These are phyloP conservation scores for Cygnus atratus DNA, from an alignment of 2,113 vertebrate genomes.

Conservation along the genomic window DNA sequence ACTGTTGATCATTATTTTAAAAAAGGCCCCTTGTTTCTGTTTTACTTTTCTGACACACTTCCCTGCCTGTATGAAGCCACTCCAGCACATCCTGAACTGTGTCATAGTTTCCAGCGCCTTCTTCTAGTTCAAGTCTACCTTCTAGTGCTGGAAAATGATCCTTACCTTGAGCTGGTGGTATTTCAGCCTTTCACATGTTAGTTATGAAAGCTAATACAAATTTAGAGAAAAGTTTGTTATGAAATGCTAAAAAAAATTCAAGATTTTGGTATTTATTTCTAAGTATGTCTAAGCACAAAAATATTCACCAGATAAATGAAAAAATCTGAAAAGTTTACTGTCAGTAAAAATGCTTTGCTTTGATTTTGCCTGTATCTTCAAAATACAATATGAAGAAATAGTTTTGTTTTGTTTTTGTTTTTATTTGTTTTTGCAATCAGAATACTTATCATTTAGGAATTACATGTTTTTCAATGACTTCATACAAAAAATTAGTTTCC, in stretches of 20 bases:
- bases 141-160: not conserved
- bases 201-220: not conserved
- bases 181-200: not conserved
- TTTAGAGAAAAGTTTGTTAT: not conserved
- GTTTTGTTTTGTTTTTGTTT: too few relatives aligned
- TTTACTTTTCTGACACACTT: not conserved
- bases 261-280: not conserved
- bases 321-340: not conserved
- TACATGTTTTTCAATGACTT: not conserved
- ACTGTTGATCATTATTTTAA: not conserved
- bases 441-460: not conserved
- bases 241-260: not conserved
- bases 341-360: not conserved
- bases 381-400: not conserved
- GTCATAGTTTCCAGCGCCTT: not conserved
- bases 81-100: accelerated
- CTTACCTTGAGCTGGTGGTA: not conserved
- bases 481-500: not conserved
- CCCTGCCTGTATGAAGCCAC: not conserved
- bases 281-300: not conserved
- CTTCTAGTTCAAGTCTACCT: not conserved
- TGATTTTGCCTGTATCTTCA: not conserved
- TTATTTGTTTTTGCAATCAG: not conserved
- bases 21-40: not conserved
- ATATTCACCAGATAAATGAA: not conserved